phyloP scores from a whole-genome alignment of 2,797 vertebrate species.

The Anniella stebbinsi region DNA sequence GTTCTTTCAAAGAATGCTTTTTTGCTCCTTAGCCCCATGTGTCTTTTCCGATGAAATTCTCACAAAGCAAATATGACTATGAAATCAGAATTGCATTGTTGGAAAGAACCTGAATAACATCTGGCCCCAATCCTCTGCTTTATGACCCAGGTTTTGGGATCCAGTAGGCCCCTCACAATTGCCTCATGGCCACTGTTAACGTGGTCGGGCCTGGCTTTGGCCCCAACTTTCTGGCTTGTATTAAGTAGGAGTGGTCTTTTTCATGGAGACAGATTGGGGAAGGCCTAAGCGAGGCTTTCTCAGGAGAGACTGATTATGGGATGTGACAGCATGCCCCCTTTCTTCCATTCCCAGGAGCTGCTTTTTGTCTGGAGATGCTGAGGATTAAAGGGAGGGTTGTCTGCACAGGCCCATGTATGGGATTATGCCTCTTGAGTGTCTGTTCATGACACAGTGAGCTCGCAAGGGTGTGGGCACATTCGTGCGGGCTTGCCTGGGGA shows the following conservation, averaged over 20 bases:
- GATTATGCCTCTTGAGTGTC: background rate
- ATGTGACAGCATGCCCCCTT: background rate
- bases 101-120: fast-evolving
- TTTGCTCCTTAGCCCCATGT: background rate
- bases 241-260: background rate
- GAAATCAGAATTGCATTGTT: background rate
- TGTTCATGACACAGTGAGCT: background rate
- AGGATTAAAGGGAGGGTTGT: background rate
- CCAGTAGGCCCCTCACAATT: background rate
- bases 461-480: background rate
- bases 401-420: background rate
- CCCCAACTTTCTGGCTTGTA: background rate
- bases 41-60: fast-evolving
- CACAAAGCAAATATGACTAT: background rate
- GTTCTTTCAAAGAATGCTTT: background rate
- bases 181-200: background rate
- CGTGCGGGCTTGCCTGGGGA: background rate
- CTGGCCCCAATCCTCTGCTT: background rate
- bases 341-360: background rate
- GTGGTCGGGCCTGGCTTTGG: background rate
- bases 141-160: background rate
- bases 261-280: background rate
- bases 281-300: background rate
- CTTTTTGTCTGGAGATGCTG: background rate
- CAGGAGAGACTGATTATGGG: background rate